Evolutionary conservation across 2,797 vertebrate species (phyloP), one percentile per base, ranked within the genome.

Genomic region (Pangasius mekongensis): DNA sequence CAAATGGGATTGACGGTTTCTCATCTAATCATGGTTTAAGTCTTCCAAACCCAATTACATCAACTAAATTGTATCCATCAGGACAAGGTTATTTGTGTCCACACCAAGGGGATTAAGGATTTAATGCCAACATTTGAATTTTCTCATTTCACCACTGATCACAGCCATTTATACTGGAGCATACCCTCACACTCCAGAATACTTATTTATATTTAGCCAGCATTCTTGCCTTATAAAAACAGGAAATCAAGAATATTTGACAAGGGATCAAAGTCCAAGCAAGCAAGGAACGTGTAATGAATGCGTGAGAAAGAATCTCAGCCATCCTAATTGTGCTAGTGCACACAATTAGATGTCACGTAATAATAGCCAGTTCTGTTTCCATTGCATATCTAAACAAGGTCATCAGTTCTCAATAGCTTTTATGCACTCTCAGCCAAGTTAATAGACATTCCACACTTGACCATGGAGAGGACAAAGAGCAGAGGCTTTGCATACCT

Each of bases 361-460:
- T 84, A 52, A 85, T 88, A 33, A 89, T 47, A 74, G 74, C n/a
- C 36, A 11, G 78, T 58, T 56, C 43, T 77, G 73, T 43, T 82
- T 83, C 52, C 52, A 39, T n/a, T 60, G 66, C 36, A 73, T 60
- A 60, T 71, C 60, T 60, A n/a, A 83, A 87, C 36, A 74, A 88
- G 87, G 87, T 89, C 87, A 89, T 47, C 2, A 27, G n/a, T 71
- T 81, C 83, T 87, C 47, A 80, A 78, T 52, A 81, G 56, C 39
- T 83, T 85, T 76, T 62, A 71, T 33, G 71, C n/a, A 66, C 62
- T 88, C 47, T 49, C 76, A 74, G 85, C 62, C 14, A 30, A 58
- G 84, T 87, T 89, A 69, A 83, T 86, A 84, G 86, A 91, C 93
- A 95, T 95, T 94, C 94, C 93, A 91, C 92, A 90, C 92, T 91